Evolutionary conservation across 2,888 invertebrate species (phyloP).

Genomic region (Odontocerum albicorne): DNA sequence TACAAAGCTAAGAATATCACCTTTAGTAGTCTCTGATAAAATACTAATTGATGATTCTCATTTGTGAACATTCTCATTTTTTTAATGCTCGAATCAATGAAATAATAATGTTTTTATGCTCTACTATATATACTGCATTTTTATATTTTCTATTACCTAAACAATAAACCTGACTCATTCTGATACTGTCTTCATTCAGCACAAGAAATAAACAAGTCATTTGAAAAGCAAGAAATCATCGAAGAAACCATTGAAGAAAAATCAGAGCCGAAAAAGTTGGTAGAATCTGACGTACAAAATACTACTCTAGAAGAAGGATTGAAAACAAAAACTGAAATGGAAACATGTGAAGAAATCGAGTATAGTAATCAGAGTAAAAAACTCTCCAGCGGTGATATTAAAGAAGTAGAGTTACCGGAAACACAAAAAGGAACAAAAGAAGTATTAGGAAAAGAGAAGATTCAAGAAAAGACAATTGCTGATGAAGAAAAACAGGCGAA

Average conservation of each 20-base stretch:
- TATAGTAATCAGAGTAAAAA: constrained; percentile 38
- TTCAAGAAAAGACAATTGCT: constrained; percentile 42
- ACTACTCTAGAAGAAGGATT: constrained; percentile 39
- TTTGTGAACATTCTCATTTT: constrained; percentile 20
- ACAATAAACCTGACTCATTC: constrained; percentile 14
- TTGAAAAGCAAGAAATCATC: constrained; percentile 50
- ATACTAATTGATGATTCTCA: too few species aligned
- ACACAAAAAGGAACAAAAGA: constrained; percentile 29
- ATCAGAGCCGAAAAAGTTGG: constrained; percentile 42
- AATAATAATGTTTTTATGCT: constrained; percentile 20
- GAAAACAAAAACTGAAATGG: constrained; percentile 37
- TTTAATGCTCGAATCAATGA: constrained; percentile 11
- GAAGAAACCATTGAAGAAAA: constrained; percentile 54
- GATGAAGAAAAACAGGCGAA: constrained; percentile 41
- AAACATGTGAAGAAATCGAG: constrained; percentile 43
- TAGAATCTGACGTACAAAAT: constrained; percentile 46
- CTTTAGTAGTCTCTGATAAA: neutral
- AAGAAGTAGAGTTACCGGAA: constrained; percentile 38
- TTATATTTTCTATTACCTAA: neutral
- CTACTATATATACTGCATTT: constrained; percentile 14
- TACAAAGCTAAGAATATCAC: neutral
- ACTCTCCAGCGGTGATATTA: constrained; percentile 38
- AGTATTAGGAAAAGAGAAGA: constrained; percentile 42
- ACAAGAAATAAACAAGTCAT: constrained; percentile 55
- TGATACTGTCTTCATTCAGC: constrained; percentile 42